Base-by-base conservation (phyloP, 2,113 vertebrate species). In the Scolopax mira region DNA sequence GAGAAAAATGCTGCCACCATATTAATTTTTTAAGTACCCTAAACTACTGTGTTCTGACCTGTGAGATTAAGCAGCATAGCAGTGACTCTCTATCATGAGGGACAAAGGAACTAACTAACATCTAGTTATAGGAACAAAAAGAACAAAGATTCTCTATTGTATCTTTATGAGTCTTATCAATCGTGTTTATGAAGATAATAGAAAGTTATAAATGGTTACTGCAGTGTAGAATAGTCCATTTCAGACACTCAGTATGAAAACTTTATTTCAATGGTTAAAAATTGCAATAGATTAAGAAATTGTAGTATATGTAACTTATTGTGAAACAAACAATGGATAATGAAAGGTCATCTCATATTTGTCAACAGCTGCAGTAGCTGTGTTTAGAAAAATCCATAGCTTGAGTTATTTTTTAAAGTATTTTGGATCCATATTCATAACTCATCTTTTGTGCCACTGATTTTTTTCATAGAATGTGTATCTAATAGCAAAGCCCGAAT, bases 171-270 rank as follows among this genome's bases (percentile, higher is more conserved):
- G 51, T 82, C 37, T 82, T 88, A 94, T 97, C 74, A 96, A 94
- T 97, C 88, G 97, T 52, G 48, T 96, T 98, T 97, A 98, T 95
- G 87, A 96, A 96, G 75, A 87, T 65, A 96, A 92, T 74, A 87
- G 61, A 89, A 96, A 79, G 73, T 96, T 97, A 85, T 88, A 95
- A 97, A 94, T 78, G 79, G 57, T 94, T 94, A 73, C 69, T 96
- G n/a, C 35, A 92, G 71, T 64, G 60, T 78, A 79, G 67, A 91
- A 67, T 65, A 30, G 93, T 88, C 84, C 48, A 69, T 84, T 67
- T 95, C 49, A 94, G 79, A 85, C 86, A 93, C 28, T 94, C 67
- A 74, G 58, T 90, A 93, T 85, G 93, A 96, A 51, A 86, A 55
- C 78, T 95, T 96, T 95, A 95, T 97, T 97, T 74, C 87, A 94